Evolutionary conservation across 2,888 invertebrate genomes (phyloP).

Genomic region (Coelinius sp.): DNA sequence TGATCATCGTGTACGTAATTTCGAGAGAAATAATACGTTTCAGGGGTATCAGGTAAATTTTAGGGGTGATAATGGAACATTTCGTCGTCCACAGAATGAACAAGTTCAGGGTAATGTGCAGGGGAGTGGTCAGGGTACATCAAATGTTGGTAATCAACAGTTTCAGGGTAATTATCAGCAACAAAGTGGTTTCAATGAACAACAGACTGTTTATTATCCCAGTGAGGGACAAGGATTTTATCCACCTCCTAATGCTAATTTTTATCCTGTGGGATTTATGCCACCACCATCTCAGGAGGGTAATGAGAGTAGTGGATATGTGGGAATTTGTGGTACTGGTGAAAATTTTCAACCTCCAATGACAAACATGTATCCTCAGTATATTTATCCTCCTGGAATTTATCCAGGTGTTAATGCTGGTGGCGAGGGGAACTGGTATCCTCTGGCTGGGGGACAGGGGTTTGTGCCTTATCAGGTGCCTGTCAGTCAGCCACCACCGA

Average conservation of each 20-base stretch:
- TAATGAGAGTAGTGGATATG: conserved; percentile 44
- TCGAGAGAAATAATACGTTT: not conserved
- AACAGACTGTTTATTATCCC: conserved; percentile 49
- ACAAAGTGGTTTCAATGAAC: conserved; percentile 32
- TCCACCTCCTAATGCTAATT: conserved; percentile 49
- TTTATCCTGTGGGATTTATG: conserved; percentile 54
- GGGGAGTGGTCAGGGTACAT: not conserved
- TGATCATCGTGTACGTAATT: not conserved
- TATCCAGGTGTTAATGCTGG: conserved; percentile 47
- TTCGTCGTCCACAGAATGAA: not conserved
- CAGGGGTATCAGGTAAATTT: not conserved
- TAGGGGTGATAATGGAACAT: not conserved
- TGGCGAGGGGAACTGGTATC: conserved; percentile 59
- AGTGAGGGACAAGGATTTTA: conserved; percentile 54
- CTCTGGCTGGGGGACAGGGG: conserved; percentile 53
- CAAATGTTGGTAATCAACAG: not conserved
- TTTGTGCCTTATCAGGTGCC: conserved; percentile 50
- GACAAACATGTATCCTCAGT: conserved; percentile 53
- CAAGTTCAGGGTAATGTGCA: not conserved
- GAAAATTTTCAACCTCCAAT: conserved; percentile 47
- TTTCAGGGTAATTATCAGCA: conserved; percentile 37
- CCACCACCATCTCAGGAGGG: conserved; percentile 52
- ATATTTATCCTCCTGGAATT: conserved; percentile 53
- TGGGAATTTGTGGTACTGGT: conserved; percentile 37
- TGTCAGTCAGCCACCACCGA: conserved; percentile 34